Conservation (phyloP, 2,888 invertebrate genomes). For the Mactromeris polynyma region DNA sequence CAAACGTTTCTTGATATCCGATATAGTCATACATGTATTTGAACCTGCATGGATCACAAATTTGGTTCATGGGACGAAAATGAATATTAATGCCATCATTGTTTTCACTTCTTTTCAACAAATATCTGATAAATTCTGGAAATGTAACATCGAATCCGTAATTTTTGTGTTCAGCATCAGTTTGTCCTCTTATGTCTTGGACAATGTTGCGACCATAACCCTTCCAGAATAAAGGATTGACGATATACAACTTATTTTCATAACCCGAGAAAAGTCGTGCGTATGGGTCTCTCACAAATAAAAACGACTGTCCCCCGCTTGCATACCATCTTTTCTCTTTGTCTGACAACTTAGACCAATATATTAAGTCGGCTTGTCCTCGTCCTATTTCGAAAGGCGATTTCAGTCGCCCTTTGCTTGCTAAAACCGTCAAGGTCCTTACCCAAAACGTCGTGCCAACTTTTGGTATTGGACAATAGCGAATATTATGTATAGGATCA, state of each 20-base stretch:
- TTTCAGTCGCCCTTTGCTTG: too few relatives aligned
- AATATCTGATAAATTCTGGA: constrained; percentile 73
- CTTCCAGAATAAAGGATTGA: constrained; percentile 74
- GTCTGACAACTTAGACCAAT: neutral
- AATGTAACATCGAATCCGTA: constrained; percentile 80
- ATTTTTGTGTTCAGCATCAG: constrained; percentile 40
- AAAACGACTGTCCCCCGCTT: constrained; percentile 59
- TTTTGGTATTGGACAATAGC: constrained; percentile 65
- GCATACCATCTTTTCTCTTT: neutral
- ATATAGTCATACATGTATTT: constrained; percentile 73
- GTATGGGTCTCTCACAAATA: constrained; percentile 80
- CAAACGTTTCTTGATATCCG: constrained; percentile 76
- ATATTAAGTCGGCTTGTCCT: neutral
- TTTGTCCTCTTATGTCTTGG: constrained; percentile 45
- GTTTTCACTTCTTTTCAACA: constrained; percentile 56
- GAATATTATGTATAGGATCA: constrained; percentile 22
- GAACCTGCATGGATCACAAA: constrained; percentile 74
- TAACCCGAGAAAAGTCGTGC: constrained; percentile 76
- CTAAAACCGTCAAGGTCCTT: constrained; percentile 55
- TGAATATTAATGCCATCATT: constrained; percentile 66
- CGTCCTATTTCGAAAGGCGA: constrained; percentile 52
- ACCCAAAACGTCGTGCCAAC: constrained; percentile 64
- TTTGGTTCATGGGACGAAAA: constrained; percentile 72
- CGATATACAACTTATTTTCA: constrained; percentile 77
- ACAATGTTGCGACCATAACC: constrained; percentile 66